These are phyloP conservation scores for Acanthopagrus latus DNA, from an alignment of 2,797 vertebrate genomes.

Conservation along the genomic window DNA sequence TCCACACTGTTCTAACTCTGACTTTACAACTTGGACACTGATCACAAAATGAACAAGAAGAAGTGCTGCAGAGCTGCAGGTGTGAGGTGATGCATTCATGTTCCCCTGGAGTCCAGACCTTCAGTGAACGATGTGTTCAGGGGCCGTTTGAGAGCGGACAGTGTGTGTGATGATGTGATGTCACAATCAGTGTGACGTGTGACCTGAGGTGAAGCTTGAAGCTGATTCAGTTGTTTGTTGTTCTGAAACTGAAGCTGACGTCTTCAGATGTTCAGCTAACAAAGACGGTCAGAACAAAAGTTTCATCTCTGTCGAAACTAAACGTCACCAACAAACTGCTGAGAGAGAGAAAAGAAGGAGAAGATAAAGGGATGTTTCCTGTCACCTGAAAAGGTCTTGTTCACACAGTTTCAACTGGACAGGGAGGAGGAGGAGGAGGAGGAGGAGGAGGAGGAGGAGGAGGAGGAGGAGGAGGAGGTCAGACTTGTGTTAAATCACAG, in stretches of 20 bases:
- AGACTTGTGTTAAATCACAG: conserved; percentile 52
- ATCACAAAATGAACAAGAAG: too few relatives aligned
- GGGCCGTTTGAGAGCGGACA: too few relatives aligned
- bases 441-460: conserved; percentile 23
- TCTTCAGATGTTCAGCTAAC: too few relatives aligned
- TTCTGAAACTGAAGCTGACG: too few relatives aligned
- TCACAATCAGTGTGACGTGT: neutral
- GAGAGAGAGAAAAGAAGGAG: neutral
- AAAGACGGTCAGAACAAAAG: neutral
- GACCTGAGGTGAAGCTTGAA: neutral
- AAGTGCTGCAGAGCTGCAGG: too few relatives aligned
- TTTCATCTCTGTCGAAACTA: neutral
- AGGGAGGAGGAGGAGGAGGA: conserved; percentile 32
- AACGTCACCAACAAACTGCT: conserved; percentile 3
- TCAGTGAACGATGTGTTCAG: too few relatives aligned
- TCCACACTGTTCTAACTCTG: too few relatives aligned
- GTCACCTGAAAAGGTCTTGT: conserved; percentile 65
- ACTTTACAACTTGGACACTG: too few relatives aligned
- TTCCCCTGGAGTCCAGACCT: too few relatives aligned
- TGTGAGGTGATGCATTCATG: too few relatives aligned
- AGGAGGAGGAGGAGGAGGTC: conserved; percentile 34
- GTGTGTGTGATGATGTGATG: neutral
- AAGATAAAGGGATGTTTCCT: neutral
- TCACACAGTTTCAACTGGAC: conserved; percentile 42
- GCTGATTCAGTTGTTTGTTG: neutral